Base-by-base conservation (phyloP, 2,113 vertebrate species). In the Tychaedon coryphoeus region DNA sequence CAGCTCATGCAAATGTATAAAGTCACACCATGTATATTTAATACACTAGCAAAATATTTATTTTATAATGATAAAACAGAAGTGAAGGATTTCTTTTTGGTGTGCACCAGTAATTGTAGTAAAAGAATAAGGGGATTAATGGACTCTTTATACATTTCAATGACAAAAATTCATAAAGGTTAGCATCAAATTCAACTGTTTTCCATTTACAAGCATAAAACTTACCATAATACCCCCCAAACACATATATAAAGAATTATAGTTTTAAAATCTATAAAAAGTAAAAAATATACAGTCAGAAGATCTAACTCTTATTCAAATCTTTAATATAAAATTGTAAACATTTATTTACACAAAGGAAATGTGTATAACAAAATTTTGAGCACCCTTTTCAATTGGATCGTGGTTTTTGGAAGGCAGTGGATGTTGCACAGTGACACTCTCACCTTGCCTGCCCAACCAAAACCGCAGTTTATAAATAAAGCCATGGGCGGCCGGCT, bases 271-370 rank as follows among this genome's bases (percentile, higher is more conserved):
- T 98, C 98, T 98, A 98, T 98, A 98, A 98, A 98, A 98, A 98
- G 98, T 98, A 98, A 98, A 98, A 98, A 98, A 98, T 98, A 98
- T 98, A 98, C 98, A 98, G 97, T 98, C 97, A 98, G 97, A 98
- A 97, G 95, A 98, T 97, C 98, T 98, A 98, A 98, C 95, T 96
- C 96, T 98, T 98, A 98, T 97, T 98, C 96, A 97, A 97, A 97
- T 98, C 97, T 98, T 98, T 97, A 97, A 98, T 98, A 98, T 98
- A 98, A 98, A 98, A 98, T 91, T 98, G 98, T 98, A 98, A 98
- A 98, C 98, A 98, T 98, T 98, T 98, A 98, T 98, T 98, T 98
- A 98, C 98, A 98, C 98, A 98, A 98, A 98, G 98, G 97, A 97
- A 98, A 95, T 97, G 98, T 98, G 98, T 98, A 94, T 97, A 96